Base-by-base conservation (phyloP, 2,797 vertebrate species). In the Fundulus diaphanus region DNA sequence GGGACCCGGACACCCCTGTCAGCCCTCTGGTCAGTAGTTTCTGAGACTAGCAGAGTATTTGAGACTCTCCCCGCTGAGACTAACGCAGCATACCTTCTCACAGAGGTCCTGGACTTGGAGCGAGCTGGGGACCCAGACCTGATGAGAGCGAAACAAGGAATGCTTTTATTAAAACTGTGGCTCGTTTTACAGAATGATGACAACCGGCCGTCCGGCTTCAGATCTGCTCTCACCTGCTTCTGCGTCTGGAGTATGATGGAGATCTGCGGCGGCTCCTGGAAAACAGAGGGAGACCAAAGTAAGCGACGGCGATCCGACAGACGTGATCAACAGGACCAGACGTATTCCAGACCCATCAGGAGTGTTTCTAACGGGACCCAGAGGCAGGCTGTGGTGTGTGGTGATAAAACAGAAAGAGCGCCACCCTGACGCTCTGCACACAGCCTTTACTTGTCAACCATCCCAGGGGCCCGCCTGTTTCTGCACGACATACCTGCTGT, bases 101-200 rank as follows among this genome's bases (percentile, higher is more conserved):
- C 92, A n/a, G 95, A 93, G 88, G 91, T 94, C 92, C 95, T 94
- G 82, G 96, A 96, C 89, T 93, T 96, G 66, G 95, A 96, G 15
- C 95, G 94, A 2, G 92, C 93, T 2, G 68, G 92, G 27, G 95
- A 96, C 22, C 93, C 95, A 71, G 96, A 96, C 90, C 96, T 95
- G 51, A 54, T 2, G 49, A 22, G 0, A 79, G 29, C 76, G n/a
- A 57, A 82, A 42, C 68, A 0, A 51, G 40, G 29, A 0, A 2
- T 12, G 42, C 29, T 70, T 80, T 70, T 66, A 73, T 88, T 29
- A 70, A 18, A 73, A 42, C 33, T 22, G 4, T 3, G 0, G 13
- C 13, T 8, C 7, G 8, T 48, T 42, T 33, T 22, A 44, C 5
- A 35, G 22, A 4, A n/a, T 33, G 12, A 4, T 9, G 18, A 22